phyloP scores from a whole-genome alignment of 1,140 invertebrate species.

The Drusus annulatus region DNA sequence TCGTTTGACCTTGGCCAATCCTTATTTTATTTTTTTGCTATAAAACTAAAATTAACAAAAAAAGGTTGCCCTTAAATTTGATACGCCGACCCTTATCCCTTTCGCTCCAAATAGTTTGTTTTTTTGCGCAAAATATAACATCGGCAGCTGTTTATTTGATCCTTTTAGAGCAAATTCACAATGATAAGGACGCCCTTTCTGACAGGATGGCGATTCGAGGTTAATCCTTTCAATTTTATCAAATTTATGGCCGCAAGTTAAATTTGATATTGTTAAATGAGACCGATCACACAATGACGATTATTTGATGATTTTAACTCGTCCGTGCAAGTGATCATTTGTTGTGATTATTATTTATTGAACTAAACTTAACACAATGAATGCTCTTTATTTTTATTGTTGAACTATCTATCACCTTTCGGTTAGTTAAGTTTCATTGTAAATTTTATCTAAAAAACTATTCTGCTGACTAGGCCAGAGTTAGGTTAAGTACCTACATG shows the following conservation, averaged over 20 bases:
- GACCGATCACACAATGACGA: background rate
- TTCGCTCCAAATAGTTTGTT: conserved; percentile 50
- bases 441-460: too few relatives aligned
- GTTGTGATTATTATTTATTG: background rate
- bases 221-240: conserved; percentile 47
- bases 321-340: conserved; percentile 1
- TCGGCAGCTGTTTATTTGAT: conserved; percentile 53
- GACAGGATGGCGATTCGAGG: conserved; percentile 25
- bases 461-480: too few relatives aligned
- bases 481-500: too few relatives aligned
- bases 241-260: conserved; percentile 39
- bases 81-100: conserved; percentile 58
- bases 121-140: conserved; percentile 45
- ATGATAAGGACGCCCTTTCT: conserved; percentile 41
- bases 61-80: conserved; percentile 53
- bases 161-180: conserved; percentile 33
- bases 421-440: too few relatives aligned
- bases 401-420: too few relatives aligned
- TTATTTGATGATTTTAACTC: conserved; percentile 13
- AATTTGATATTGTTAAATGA: conserved; percentile 48
- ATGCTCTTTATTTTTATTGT: too few relatives aligned
- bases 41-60: conserved; percentile 29
- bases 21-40: conserved; percentile 37
- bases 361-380: background rate
- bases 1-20: conserved; percentile 52